A percentile compares a stretch with the other conserved stretches of the same genome.
These are phyloP conservation scores for Gortyna flavago DNA, from an alignment of 2,888 invertebrate species.

Conservation along the genomic window DNA sequence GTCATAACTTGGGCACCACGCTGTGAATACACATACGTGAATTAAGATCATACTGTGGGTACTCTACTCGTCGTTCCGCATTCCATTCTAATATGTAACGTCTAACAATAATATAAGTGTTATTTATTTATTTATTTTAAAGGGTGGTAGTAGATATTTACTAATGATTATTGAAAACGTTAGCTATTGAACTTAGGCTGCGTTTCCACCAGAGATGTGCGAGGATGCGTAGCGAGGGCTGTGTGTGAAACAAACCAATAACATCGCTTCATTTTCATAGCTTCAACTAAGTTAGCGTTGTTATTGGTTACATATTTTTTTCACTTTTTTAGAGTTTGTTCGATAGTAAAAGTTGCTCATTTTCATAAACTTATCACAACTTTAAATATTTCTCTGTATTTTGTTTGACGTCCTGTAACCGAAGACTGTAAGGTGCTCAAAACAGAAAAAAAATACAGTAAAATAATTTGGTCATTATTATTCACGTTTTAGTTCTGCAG, in stretches of 20 bases:
- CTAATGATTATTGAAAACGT: background rate
- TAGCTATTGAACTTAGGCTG: background rate
- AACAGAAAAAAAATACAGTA: background rate
- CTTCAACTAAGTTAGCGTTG: no score
- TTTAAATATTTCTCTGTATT: background rate
- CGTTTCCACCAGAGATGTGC: no score
- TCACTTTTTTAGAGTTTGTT: background rate
- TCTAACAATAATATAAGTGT: background rate
- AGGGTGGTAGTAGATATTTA: background rate
- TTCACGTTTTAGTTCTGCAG: background rate
- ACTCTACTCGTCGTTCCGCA: conserved; percentile 31
- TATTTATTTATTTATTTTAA: background rate
- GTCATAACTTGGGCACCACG: background rate
- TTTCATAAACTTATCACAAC: no score
- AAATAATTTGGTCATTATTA: background rate
- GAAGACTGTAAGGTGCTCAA: no score
- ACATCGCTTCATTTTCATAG: no score
- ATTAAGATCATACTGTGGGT: conserved; percentile 28
- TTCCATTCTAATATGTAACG: conserved; percentile 12
- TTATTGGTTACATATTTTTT: no score
- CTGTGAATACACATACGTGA: conserved; percentile 22
- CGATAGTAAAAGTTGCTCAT: background rate
- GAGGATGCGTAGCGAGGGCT: no score
- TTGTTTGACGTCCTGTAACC: background rate
- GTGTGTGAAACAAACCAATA: no score